phyloP scores from a whole-genome alignment of 1,140 invertebrate genomes.

The Druon quercuslanigerum region DNA sequence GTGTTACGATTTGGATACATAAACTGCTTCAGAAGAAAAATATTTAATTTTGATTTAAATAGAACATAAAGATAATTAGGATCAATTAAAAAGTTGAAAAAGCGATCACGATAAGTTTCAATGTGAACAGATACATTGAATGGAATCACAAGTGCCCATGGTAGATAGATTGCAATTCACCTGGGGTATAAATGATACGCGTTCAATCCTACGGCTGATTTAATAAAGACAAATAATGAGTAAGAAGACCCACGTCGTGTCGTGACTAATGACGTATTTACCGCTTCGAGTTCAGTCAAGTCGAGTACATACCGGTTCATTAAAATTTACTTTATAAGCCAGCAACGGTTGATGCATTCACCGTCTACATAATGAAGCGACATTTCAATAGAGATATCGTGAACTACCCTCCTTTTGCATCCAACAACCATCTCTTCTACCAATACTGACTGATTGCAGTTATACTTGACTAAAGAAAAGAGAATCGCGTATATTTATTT shows the following conservation, averaged over 20 bases:
- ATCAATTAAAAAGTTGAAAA: too few species aligned
- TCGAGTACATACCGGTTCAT: slow-evolving; percentile 66
- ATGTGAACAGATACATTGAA: neutral
- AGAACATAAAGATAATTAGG: too few species aligned
- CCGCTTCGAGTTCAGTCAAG: slow-evolving; percentile 58
- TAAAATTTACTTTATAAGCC: slow-evolving; percentile 73
- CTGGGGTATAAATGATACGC: slow-evolving; percentile 64
- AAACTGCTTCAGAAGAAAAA: too few species aligned
- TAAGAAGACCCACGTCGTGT: slow-evolving; percentile 42
- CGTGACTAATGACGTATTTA: slow-evolving; percentile 72
- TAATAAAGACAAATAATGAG: slow-evolving; percentile 68
- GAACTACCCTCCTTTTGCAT: slow-evolving; percentile 41
- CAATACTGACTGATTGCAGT: slow-evolving; percentile 52
- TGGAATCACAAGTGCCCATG: slow-evolving; percentile 41
- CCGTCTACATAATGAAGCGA: slow-evolving; percentile 65
- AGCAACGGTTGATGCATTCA: slow-evolving; percentile 67
- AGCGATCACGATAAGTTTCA: neutral
- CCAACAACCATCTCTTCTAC: slow-evolving; percentile 37
- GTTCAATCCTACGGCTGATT: slow-evolving; percentile 66
- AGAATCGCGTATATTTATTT: slow-evolving; percentile 10
- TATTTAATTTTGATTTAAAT: too few species aligned
- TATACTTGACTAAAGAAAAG: slow-evolving; percentile 13
- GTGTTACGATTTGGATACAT: too few species aligned
- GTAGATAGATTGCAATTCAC: slow-evolving; percentile 64
- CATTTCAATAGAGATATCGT: slow-evolving; percentile 63